Conservation (phyloP, 2,797 vertebrate genomes). For the Calcarius lapponicus region DNA sequence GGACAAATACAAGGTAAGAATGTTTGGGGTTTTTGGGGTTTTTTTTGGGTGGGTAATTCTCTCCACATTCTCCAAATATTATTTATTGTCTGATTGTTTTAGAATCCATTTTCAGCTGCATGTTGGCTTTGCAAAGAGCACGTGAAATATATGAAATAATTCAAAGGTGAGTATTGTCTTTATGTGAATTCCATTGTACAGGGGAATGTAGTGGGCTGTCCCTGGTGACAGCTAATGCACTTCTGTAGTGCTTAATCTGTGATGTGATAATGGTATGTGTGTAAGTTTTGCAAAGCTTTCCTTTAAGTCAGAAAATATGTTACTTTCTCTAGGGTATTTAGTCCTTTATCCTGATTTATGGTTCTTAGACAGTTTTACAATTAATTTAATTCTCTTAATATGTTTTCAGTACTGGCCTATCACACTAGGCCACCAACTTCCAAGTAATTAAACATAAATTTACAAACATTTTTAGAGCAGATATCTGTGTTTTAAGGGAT, state of each 20-base stretch:
- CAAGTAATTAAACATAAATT: neutral
- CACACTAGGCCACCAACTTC: neutral
- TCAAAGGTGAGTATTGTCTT: neutral
- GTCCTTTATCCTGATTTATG: neutral
- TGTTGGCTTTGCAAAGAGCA: neutral
- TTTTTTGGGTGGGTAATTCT: neutral
- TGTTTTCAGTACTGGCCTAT: neutral
- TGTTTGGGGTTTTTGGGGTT: neutral
- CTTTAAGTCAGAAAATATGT: neutral
- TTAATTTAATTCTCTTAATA: neutral
- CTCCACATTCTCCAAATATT: neutral
- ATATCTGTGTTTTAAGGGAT: neutral
- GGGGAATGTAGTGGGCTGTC: neutral
- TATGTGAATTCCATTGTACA: neutral
- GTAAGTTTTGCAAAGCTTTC: neutral
- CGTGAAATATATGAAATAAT: neutral
- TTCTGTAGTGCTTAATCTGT: neutral
- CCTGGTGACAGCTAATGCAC: neutral
- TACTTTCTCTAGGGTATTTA: neutral
- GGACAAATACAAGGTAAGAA: constrained; percentile 3
- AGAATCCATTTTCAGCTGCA: neutral
- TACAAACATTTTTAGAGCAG: neutral
- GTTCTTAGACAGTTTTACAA: neutral
- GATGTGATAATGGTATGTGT: neutral
- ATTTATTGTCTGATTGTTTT: neutral